Conservation (phyloP, 2,888 invertebrate genomes). For the Apamea monoglypha region DNA sequence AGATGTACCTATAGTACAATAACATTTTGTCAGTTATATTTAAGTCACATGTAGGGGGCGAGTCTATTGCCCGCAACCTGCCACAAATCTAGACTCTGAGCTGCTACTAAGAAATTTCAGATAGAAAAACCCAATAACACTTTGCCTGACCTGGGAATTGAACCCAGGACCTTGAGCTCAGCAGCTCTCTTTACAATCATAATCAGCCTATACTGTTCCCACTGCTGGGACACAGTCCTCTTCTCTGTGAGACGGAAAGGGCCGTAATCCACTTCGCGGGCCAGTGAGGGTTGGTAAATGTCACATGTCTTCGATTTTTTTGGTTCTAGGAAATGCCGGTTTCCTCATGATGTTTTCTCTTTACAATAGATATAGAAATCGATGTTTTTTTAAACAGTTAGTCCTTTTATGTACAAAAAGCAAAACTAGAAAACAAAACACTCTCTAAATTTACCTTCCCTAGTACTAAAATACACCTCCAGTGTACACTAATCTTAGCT, state of each 20-base stretch:
- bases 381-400: neutral
- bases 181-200: neutral
- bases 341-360: too few species aligned
- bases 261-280: too few species aligned
- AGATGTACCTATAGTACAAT: neutral
- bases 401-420: neutral
- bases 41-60: neutral
- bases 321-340: too few species aligned
- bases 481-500: constrained; percentile 7
- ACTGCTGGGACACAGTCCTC: too few species aligned
- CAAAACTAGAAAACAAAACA: neutral
- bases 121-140: neutral
- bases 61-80: neutral
- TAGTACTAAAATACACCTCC: neutral
- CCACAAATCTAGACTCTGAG: neutral
- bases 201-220: too few species aligned
- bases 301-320: too few species aligned
- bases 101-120: neutral
- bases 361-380: too few species aligned
- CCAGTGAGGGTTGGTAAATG: too few species aligned
- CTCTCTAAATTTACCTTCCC: neutral
- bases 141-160: neutral
- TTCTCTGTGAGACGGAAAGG: too few species aligned
- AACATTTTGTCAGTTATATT: neutral
- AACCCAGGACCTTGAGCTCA: neutral